These are phyloP conservation scores for Syrrhaptes paradoxus DNA, from an alignment of 2,113 vertebrate species.

Conservation along the genomic window DNA sequence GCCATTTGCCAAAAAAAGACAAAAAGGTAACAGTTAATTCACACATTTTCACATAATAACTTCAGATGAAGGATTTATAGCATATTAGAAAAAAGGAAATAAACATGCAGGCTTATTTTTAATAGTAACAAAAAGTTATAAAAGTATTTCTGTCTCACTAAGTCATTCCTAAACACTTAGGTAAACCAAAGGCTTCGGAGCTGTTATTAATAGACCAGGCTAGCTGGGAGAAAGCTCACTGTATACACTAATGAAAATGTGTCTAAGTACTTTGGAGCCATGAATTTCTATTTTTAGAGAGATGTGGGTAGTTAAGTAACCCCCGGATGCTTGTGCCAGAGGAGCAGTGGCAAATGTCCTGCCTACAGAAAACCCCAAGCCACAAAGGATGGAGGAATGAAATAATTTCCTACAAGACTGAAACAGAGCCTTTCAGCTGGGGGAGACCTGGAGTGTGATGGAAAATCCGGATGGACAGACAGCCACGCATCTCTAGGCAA, in stretches of 20 bases:
- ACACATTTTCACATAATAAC: background rate
- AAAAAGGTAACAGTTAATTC: background rate
- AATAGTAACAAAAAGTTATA: background rate
- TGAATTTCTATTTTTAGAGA: conserved; percentile 8
- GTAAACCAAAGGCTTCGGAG: conserved; percentile 4
- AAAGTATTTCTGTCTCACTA: background rate
- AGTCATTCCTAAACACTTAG: background rate
- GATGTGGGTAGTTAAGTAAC: background rate
- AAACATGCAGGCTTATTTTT: rapidly evolving
- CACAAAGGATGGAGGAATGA: background rate
- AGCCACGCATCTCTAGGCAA: rapidly evolving
- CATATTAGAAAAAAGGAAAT: background rate
- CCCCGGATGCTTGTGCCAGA: background rate
- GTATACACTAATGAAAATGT: background rate
- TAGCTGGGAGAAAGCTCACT: background rate
- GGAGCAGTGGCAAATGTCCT: background rate
- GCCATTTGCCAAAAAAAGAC: background rate
- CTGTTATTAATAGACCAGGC: conserved; percentile 8
- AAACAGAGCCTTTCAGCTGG: background rate
- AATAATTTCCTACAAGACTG: background rate
- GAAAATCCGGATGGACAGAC: rapidly evolving
- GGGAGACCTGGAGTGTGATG: background rate
- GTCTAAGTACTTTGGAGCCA: background rate
- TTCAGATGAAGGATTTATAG: background rate
- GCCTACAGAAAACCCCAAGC: background rate